Evolutionary conservation across 2,888 invertebrate species (phyloP).

Genomic region (Drosophila prostipennis): DNA sequence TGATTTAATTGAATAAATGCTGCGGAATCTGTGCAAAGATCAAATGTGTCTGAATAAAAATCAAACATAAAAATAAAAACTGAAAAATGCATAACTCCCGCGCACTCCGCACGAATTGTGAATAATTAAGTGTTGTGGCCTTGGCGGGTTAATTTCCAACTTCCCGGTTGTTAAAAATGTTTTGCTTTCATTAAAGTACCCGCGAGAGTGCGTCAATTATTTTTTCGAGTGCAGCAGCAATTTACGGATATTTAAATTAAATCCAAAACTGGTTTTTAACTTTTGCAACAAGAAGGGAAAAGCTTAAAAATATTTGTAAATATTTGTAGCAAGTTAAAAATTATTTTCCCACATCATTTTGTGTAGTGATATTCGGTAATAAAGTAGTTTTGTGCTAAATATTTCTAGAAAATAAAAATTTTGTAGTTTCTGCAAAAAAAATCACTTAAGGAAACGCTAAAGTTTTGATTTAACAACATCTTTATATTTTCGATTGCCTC

Average conservation of each 20-base stretch:
- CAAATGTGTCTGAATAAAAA: not conserved
- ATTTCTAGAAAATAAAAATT: no score
- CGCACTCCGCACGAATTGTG: slow-evolving; percentile 5
- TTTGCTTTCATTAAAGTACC: not conserved
- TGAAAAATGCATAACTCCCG: not conserved
- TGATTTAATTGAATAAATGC: not conserved
- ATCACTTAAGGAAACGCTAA: not conserved
- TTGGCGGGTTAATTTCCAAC: slow-evolving; percentile 15
- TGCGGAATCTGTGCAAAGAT: not conserved
- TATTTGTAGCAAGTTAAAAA: no score
- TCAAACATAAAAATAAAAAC: no score
- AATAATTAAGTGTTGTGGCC: slow-evolving; percentile 24
- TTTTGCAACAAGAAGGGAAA: no score
- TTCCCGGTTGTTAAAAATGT: slow-evolving; percentile 21
- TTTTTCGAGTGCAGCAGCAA: not conserved
- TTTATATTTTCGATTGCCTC: not conserved
- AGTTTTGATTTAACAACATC: not conserved
- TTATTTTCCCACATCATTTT: no score
- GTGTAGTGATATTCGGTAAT: no score
- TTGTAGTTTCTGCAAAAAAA: not conserved
- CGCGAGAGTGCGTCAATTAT: not conserved
- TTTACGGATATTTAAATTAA: not conserved
- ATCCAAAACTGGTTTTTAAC: not conserved
- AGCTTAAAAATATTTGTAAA: no score
- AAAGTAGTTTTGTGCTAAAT: no score